Evolutionary conservation across 92 coral and sea anemone species (phyloP).

Genomic region (Meandrina meandrites): DNA sequence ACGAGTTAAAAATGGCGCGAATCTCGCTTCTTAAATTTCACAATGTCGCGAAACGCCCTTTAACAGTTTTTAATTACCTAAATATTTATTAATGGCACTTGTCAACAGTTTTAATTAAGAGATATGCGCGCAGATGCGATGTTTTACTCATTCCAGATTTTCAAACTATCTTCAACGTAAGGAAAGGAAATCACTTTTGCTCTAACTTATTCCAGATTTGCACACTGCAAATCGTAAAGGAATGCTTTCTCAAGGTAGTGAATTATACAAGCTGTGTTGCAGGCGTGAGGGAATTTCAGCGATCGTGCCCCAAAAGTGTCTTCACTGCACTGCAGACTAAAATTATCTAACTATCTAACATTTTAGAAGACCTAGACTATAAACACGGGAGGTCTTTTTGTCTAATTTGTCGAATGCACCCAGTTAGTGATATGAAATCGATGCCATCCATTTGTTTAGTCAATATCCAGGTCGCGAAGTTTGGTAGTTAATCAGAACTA

Average conservation of each 20-base stretch:
- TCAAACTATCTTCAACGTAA: not conserved
- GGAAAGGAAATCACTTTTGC: not conserved
- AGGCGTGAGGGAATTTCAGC: slow-evolving; percentile 1
- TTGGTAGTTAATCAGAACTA: not conserved
- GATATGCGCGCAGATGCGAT: not conserved
- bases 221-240: not conserved
- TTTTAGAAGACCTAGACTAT: not conserved
- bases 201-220: slow-evolving; percentile 29
- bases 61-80: slow-evolving; percentile 60
- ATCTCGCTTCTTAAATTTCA: slow-evolving; percentile 6
- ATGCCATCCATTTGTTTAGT: not conserved
- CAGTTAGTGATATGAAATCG: not conserved
- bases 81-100: slow-evolving; percentile 55
- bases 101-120: slow-evolving; percentile 54
- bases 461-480: not conserved
- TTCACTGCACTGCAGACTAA: not conserved
- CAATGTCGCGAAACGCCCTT: slow-evolving; percentile 40
- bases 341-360: not conserved
- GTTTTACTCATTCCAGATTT: slow-evolving; percentile 12
- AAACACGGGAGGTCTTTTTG: not conserved
- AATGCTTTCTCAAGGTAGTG: not conserved
- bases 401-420: slow-evolving; percentile 10
- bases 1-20: not conserved
- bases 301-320: not conserved
- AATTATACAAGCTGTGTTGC: not conserved